phyloP scores from a whole-genome alignment of 2,113 vertebrate species.

The Calcarius ornatus region DNA sequence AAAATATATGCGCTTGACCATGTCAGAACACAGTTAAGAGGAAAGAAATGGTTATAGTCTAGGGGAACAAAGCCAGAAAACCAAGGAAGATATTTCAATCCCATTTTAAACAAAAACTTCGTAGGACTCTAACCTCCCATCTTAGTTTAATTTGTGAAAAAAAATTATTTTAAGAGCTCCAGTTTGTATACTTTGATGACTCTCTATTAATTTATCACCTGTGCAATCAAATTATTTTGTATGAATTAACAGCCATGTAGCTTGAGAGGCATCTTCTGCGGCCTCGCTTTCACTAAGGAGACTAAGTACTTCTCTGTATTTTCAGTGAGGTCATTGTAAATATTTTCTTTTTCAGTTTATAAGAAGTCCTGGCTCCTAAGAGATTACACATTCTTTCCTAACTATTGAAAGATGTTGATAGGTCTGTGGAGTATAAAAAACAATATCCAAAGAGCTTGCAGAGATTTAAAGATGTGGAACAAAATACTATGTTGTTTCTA shows the following conservation, averaged over 20 bases:
- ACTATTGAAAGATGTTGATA: neutral
- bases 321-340: neutral
- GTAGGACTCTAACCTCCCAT: neutral
- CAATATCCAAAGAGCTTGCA: neutral
- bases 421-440: neutral
- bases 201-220: neutral
- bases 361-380: neutral
- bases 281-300: neutral
- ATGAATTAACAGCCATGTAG: neutral
- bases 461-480: neutral
- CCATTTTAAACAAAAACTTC: neutral
- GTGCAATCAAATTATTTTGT: neutral
- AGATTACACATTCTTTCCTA: neutral
- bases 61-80: neutral
- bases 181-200: neutral
- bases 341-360: neutral
- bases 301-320: neutral
- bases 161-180: neutral
- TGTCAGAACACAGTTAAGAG: neutral
- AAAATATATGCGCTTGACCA: neutral
- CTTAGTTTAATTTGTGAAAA: neutral
- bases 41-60: fast-evolving
- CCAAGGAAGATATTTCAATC: neutral
- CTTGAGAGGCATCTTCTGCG: neutral
- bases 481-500: neutral